phyloP scores from a whole-genome alignment of 1,140 invertebrate genomes.

The Homarus americanus region DNA sequence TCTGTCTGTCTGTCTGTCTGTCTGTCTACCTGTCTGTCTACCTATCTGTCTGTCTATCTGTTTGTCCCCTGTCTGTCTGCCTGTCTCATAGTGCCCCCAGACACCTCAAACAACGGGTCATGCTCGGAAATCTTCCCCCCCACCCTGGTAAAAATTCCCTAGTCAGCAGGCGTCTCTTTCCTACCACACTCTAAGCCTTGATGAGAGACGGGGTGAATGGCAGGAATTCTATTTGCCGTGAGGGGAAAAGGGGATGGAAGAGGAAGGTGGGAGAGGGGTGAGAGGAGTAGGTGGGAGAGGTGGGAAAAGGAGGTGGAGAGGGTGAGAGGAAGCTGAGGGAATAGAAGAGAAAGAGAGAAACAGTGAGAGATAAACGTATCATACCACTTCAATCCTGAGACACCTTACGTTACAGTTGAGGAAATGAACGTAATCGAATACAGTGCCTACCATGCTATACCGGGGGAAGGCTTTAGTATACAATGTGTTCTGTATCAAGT shows the following conservation, averaged over 20 bases:
- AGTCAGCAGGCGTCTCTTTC: not conserved
- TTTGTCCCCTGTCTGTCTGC: not conserved
- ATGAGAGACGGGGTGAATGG: not conserved
- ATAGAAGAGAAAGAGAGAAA: not conserved
- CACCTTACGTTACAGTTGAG: too few relatives aligned
- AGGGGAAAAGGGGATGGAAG: not conserved
- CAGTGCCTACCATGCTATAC: too few relatives aligned
- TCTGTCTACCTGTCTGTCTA: too few relatives aligned
- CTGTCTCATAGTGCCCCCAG: not conserved
- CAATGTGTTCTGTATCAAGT: too few relatives aligned
- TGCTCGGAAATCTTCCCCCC: not conserved
- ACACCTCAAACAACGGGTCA: not conserved
- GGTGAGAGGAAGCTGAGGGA: not conserved
- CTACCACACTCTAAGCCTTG: not conserved
- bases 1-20: not conserved
- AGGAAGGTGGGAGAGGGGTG: not conserved
- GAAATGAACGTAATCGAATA: too few relatives aligned
- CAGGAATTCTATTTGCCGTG: not conserved
- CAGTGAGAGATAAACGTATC: not conserved
- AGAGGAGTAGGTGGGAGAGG: not conserved
- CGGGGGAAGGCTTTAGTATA: too few relatives aligned
- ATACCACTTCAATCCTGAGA: too few relatives aligned
- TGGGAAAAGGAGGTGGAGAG: not conserved
- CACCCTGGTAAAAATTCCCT: not conserved
- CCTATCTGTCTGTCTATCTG: not conserved